Evolutionary conservation across 2,797 vertebrate genomes (phyloP).

Genomic region (Peromyscus aztecus): DNA sequence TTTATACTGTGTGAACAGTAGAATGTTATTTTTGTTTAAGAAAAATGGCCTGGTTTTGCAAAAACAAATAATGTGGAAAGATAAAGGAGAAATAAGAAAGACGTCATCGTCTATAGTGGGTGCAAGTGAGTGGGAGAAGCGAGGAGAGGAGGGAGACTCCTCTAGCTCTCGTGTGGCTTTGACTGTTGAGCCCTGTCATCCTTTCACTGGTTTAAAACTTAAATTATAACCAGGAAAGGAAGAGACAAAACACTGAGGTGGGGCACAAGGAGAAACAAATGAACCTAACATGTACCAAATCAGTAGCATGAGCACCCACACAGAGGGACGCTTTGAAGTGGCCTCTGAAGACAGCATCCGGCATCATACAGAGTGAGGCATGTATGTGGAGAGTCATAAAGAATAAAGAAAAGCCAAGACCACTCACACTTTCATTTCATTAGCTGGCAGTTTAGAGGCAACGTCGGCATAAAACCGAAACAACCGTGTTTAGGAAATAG

Average conservation of each 20-base stretch:
- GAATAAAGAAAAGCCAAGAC: not conserved
- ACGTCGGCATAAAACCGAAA: not conserved
- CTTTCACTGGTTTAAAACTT: slow-evolving; percentile 34
- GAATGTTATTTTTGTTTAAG: not conserved
- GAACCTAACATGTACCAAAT: not conserved
- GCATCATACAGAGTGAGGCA: not conserved
- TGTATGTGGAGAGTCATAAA: not conserved
- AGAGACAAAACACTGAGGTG: not conserved
- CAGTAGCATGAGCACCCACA: not conserved
- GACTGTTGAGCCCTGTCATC: not conserved
- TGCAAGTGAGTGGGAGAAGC: not conserved
- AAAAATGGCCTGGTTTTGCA: not conserved
- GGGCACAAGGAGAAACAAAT: slow-evolving; percentile 27
- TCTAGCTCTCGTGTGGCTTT: not conserved
- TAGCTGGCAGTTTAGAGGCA: not conserved
- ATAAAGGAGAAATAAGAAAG: slow-evolving; percentile 20
- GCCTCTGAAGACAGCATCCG: not conserved
- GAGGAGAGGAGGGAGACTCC: not conserved
- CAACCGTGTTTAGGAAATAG: not conserved
- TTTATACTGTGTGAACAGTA: not conserved
- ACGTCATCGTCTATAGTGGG: not conserved
- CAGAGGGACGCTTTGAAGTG: not conserved
- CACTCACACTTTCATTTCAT: not conserved
- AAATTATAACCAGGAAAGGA: slow-evolving; percentile 29
- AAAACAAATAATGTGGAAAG: not conserved